Conservation (phyloP, 2,888 invertebrate genomes). For the Helleia helle region DNA sequence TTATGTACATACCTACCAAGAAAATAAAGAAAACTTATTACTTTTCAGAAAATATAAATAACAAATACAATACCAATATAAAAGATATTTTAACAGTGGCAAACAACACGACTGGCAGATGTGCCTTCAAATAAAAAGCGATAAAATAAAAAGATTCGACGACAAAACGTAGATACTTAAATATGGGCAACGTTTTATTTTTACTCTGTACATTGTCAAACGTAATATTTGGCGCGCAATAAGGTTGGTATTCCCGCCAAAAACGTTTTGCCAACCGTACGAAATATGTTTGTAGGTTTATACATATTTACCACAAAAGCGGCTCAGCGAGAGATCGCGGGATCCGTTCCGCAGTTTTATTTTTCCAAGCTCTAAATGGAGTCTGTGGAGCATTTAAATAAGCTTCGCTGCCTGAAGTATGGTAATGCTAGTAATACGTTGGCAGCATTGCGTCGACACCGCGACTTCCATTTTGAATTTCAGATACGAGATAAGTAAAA, state of each 20-base stretch:
- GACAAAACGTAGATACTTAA: constrained; percentile 68
- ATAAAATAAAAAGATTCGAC: constrained; percentile 68
- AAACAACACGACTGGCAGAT: constrained; percentile 64
- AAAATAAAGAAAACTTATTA: background rate
- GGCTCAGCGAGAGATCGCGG: constrained; percentile 68
- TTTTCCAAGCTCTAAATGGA: constrained; percentile 74
- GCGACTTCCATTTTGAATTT: constrained; percentile 56
- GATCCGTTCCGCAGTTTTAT: constrained; percentile 70
- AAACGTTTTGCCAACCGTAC: constrained; percentile 10
- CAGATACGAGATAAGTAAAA: constrained; percentile 7
- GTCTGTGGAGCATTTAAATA: constrained; percentile 75
- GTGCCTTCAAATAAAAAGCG: constrained; percentile 67
- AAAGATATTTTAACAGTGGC: constrained; percentile 25
- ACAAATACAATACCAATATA: constrained; percentile 12
- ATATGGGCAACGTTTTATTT: constrained; percentile 34
- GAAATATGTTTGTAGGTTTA: constrained; percentile 40
- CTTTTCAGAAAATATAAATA: background rate
- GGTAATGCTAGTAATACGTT: constrained; percentile 72
- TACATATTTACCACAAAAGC: constrained; percentile 74
- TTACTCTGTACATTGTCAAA: constrained; percentile 9
- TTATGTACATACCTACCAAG: too few relatives aligned
- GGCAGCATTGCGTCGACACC: constrained; percentile 52
- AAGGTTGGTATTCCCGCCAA: constrained; percentile 15
- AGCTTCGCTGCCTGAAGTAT: constrained; percentile 70
- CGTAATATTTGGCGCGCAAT: constrained; percentile 6